Percentiles rank a stretch among this genome's conserved stretches.
phyloP scores from a whole-genome alignment of 2,797 vertebrate genomes.

The Aulostomus chinensis region DNA sequence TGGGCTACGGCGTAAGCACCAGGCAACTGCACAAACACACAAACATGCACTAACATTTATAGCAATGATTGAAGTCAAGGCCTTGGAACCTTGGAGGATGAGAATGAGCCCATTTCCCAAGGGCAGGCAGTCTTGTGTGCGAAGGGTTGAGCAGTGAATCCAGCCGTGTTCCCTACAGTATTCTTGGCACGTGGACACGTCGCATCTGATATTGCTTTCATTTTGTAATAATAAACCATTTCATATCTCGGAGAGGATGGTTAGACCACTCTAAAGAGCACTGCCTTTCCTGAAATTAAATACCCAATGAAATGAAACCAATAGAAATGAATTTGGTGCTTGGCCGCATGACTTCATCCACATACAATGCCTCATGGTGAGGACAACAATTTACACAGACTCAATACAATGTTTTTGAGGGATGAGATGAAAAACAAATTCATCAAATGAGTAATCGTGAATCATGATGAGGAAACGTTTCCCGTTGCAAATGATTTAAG shows the following conservation, averaged over 20 bases:
- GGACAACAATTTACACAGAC: too few species aligned
- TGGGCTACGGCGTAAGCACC: constrained; percentile 46
- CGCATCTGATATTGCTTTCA: constrained; percentile 75
- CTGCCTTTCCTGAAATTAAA: constrained; percentile 74
- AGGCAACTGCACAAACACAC: constrained; percentile 67
- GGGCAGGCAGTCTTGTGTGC: constrained; percentile 27
- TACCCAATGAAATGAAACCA: too few species aligned
- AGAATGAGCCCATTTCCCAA: constrained; percentile 39
- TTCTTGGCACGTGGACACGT: constrained; percentile 66
- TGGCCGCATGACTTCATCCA: too few species aligned
- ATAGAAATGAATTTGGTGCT: too few species aligned
- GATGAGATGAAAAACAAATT: too few species aligned
- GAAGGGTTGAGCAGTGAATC: constrained; percentile 27
- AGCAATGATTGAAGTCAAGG: constrained; percentile 54
- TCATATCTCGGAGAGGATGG: constrained; percentile 56
- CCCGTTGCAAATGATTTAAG: too few species aligned
- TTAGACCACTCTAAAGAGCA: constrained; percentile 59
- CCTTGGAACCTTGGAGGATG: constrained; percentile 27
- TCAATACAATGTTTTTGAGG: too few species aligned
- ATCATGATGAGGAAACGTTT: too few species aligned
- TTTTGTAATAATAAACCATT: constrained; percentile 77
- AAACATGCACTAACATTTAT: constrained; percentile 76
- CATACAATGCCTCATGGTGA: too few species aligned
- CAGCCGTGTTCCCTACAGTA: constrained; percentile 65
- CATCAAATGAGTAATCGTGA: too few species aligned